phyloP scores from a whole-genome alignment of 2,797 vertebrate genomes.

The Balearica regulorum region DNA sequence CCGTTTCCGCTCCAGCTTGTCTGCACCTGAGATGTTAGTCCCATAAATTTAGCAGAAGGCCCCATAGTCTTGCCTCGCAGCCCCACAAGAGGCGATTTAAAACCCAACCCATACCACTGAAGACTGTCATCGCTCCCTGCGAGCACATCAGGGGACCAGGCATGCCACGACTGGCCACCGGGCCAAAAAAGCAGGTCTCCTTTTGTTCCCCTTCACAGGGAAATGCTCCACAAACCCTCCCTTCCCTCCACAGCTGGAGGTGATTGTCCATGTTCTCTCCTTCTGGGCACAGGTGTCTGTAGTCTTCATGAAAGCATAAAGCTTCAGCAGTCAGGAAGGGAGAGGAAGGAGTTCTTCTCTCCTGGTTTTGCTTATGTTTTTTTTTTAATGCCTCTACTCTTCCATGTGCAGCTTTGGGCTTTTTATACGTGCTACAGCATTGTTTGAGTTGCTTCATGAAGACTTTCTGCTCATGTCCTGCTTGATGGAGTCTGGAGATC shows the following conservation, averaged over 20 bases:
- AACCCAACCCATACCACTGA: rapidly evolving
- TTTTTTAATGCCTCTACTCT: background rate
- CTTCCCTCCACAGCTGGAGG: background rate
- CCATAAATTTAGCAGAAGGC: background rate
- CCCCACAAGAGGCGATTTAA: background rate
- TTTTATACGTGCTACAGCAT: rapidly evolving
- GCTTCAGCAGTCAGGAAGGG: background rate
- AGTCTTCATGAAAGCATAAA: background rate
- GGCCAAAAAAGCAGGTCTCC: background rate
- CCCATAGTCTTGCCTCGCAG: background rate
- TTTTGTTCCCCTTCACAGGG: background rate
- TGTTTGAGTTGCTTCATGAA: background rate
- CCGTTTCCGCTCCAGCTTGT: background rate
- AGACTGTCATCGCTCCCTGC: background rate
- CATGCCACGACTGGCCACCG: background rate
- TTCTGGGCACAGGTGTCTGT: background rate
- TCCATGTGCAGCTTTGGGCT: background rate
- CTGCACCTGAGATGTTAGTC: background rate
- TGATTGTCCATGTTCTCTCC: background rate
- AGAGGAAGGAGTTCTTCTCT: background rate
- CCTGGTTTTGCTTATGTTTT: background rate
- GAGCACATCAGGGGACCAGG: background rate
- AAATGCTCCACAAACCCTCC: background rate
- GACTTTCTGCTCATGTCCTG: rapidly evolving
- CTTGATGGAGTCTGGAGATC: background rate